Evolutionary conservation across 2,888 invertebrate species (phyloP), one percentile per base, ranked within the genome.

Genomic region (Cantharis rufa): DNA sequence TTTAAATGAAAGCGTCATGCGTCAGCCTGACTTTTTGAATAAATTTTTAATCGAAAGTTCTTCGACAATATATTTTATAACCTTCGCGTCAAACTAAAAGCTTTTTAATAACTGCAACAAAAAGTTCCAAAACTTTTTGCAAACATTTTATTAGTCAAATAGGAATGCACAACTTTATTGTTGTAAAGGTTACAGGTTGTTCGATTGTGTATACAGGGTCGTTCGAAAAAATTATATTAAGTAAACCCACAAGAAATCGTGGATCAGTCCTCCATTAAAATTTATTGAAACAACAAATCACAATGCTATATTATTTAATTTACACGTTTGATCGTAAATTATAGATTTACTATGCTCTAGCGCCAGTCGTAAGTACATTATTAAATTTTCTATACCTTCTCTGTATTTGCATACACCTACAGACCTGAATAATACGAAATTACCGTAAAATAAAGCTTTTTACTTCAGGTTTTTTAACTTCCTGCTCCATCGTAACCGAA

Each of bases 311-410:
- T 66, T 66, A 66, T 66, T 66, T 66, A 66, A 66, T 66, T 66
- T 66, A 66, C 64, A 66, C 64, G 64, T 66, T 66, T 66, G 24
- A 66, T 18, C 64, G 18, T n/a, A 66, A 66, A 66, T 66, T 66
- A 66, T 21, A 66, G 24, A 66, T 66, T 66, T 66, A 66, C 24
- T 66, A 18, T 66, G 64, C 64, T 66, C 64, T 66, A 66, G 24
- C 64, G 64, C 64, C 64, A 66, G 24, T n/a, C 21, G n/a, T 15
- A 66, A 66, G 64, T 66, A 66, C 24, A 66, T 48, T n/a, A 66
- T 66, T 66, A 66, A 66, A 66, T 66, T 66, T 66, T 66, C 64
- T 66, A 48, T 48, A 66, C 64, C 64, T 66, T 66, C 64, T 13
- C 64, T 13, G 24, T 24, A 66, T 66, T 66, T 66, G 24, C 64